These are phyloP conservation scores for Telmatochromis brichardi DNA, from an alignment of 2,113 vertebrate genomes.

Conservation along the genomic window DNA sequence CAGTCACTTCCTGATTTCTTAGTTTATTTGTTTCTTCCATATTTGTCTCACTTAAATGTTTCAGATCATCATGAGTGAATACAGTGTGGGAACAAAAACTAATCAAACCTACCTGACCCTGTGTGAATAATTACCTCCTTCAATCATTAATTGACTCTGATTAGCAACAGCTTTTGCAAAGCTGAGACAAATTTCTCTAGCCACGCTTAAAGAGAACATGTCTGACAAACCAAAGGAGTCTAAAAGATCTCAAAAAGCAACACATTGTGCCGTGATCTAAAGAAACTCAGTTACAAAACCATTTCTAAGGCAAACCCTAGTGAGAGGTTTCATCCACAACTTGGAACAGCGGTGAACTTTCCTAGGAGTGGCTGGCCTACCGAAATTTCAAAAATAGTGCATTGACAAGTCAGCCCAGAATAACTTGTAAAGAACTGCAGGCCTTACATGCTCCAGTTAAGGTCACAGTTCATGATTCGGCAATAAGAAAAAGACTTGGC, in stretches of 20 bases:
- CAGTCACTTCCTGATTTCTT: neutral
- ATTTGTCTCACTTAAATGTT: neutral
- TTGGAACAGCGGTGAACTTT: neutral
- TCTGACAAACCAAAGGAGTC: neutral
- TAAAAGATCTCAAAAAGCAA: neutral
- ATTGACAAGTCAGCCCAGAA: neutral
- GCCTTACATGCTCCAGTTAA: neutral
- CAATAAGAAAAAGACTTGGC: neutral
- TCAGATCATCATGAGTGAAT: neutral
- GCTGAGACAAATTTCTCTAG: neutral
- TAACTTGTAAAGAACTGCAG: neutral
- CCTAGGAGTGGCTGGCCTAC: neutral
- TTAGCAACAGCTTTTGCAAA: neutral
- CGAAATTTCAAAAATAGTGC: neutral
- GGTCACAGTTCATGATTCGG: neutral
- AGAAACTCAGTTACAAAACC: neutral
- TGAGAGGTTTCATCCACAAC: neutral
- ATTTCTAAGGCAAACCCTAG: neutral
- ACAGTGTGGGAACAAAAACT: neutral
- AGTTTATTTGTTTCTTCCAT: neutral
- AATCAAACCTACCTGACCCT: neutral
- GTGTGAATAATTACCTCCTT: neutral
- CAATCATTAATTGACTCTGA: neutral
- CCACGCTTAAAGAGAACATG: neutral
- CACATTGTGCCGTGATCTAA: accelerated